Evolutionary conservation across 2,888 invertebrate genomes (phyloP).

Genomic region (Drosophila emarginata): DNA sequence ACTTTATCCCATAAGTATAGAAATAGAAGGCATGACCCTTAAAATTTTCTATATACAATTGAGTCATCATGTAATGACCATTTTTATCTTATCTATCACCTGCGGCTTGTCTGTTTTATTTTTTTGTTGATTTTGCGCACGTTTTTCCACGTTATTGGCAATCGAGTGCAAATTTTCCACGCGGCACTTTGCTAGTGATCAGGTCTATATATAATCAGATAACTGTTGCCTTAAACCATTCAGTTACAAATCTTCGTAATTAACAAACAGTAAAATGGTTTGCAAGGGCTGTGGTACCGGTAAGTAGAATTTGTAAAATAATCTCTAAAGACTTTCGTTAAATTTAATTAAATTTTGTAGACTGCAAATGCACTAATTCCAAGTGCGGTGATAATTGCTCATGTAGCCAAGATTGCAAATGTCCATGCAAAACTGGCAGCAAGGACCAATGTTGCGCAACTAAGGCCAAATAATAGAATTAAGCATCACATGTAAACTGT

Average conservation of each 20-base stretch:
- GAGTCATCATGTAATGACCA: conserved; percentile 1
- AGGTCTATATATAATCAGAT: conserved; percentile 50
- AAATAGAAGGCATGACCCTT: background rate
- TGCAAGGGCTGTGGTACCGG: conserved; percentile 69
- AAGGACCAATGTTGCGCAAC: conserved; percentile 68
- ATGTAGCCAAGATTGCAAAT: conserved; percentile 66
- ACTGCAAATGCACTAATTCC: conserved; percentile 62
- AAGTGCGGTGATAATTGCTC: conserved; percentile 71
- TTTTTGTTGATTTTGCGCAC: conserved; percentile 66
- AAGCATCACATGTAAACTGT: background rate
- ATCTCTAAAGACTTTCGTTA: background rate
- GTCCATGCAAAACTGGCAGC: conserved; percentile 66
- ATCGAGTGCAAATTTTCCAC: conserved; percentile 47
- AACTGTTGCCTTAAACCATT: background rate
- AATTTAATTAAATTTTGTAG: conserved; percentile 29
- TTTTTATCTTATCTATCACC: conserved; percentile 33
- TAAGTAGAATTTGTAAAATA: conserved; percentile 38
- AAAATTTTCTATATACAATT: background rate
- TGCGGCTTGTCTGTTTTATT: conserved; percentile 36
- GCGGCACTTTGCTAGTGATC: conserved; percentile 9
- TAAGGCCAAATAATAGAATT: conserved; percentile 40
- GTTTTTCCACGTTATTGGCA: conserved; percentile 19
- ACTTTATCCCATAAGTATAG: conserved; percentile 48
- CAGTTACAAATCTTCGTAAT: background rate
- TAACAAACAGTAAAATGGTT: conserved; percentile 49